Conservation (phyloP, 2,888 invertebrate genomes). For the Scaptomyza polygonia region DNA sequence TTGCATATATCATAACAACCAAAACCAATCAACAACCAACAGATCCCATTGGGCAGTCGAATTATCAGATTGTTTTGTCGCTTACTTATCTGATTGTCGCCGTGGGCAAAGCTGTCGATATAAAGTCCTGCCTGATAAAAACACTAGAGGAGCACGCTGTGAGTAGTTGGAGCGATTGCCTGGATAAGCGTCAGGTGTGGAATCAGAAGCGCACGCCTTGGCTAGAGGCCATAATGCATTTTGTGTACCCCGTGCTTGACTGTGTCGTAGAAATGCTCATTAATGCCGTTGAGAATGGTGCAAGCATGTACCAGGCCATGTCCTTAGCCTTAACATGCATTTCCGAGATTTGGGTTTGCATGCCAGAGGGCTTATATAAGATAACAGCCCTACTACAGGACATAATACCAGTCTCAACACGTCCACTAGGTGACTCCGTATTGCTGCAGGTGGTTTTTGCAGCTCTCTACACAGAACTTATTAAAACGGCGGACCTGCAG, state of each 20-base stretch:
- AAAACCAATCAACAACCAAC: background rate
- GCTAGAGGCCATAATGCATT: conserved; percentile 89
- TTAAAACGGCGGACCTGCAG: conserved; percentile 84
- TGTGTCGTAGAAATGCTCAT: conserved; percentile 89
- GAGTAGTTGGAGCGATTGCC: conserved; percentile 88
- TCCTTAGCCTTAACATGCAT: conserved; percentile 89
- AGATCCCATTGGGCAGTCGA: conserved; percentile 85
- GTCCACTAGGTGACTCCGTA: conserved; percentile 88
- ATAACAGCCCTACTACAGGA: conserved; percentile 88
- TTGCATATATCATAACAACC: background rate
- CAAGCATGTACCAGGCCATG: conserved; percentile 93
- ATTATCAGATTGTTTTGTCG: conserved; percentile 87
- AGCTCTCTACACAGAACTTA: conserved; percentile 88
- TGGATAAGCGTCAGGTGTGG: conserved; percentile 93
- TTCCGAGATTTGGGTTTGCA: conserved; percentile 88
- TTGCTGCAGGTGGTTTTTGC: conserved; percentile 90
- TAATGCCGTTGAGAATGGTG: conserved; percentile 89
- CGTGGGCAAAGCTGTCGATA: conserved; percentile 87
- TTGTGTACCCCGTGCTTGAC: conserved; percentile 87
- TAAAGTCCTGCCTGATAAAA: conserved; percentile 87
- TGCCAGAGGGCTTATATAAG: conserved; percentile 87
- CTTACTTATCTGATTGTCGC: conserved; percentile 87
- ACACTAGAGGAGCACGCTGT: conserved; percentile 86
- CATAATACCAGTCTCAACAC: conserved; percentile 88
- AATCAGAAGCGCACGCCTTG: conserved; percentile 92